Conservation (phyloP, 2,888 invertebrate genomes). For the Philonicus albiceps region DNA sequence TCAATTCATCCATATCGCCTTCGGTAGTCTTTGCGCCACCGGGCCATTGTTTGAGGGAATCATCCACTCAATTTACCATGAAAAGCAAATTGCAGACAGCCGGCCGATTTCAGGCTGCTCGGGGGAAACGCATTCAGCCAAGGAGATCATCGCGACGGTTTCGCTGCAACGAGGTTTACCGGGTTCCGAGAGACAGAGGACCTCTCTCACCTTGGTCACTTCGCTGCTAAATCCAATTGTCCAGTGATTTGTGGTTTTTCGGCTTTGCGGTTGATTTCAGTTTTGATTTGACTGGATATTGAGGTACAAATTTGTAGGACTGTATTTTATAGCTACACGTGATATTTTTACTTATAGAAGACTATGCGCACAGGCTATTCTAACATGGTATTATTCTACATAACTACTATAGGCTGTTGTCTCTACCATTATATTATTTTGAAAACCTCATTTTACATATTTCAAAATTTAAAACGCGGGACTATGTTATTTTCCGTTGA, state of each 20-base stretch:
- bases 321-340: neutral
- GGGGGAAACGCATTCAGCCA: neutral
- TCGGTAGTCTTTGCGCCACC: neutral
- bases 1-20: slow-evolving; percentile 43
- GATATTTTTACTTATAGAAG: neutral
- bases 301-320: neutral
- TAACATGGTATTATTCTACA: too few relatives aligned
- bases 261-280: neutral
- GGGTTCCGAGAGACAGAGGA: neutral
- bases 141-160: neutral
- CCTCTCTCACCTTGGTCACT: neutral
- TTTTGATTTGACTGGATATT: neutral
- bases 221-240: neutral
- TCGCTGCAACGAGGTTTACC: neutral
- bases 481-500: too few relatives aligned
- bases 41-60: neutral
- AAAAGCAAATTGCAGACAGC: slow-evolving; percentile 25
- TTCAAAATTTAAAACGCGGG: too few relatives aligned
- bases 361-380: too few relatives aligned
- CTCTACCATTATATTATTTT: too few relatives aligned
- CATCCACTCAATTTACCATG: slow-evolving; percentile 33
- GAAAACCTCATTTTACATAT: too few relatives aligned
- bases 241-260: neutral
- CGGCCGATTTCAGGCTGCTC: neutral
- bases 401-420: too few relatives aligned